A percentile compares a stretch with the other conserved stretches of the same genome.
These are phyloP conservation scores for Agrypnia vestita DNA, from an alignment of 1,140 invertebrate species.

Conservation along the genomic window DNA sequence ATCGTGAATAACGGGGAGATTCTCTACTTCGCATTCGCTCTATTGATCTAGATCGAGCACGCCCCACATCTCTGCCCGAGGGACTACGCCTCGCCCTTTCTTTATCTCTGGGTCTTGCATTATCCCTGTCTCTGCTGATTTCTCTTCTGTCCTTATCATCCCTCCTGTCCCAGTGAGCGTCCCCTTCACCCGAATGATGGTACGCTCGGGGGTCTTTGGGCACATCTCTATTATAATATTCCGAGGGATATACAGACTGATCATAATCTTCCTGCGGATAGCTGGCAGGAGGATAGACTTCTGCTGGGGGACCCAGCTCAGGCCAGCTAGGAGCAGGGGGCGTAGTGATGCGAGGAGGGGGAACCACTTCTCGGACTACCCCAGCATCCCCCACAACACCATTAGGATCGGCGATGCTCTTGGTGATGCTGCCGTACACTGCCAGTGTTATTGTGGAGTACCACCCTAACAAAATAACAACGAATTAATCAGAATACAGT, in stretches of 20 bases:
- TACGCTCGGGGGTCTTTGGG: slow-evolving; percentile 76
- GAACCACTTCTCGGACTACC: slow-evolving; percentile 58
- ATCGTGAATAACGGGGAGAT: slow-evolving; percentile 71
- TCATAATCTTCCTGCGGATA: slow-evolving; percentile 70
- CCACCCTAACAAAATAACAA: slow-evolving; percentile 75
- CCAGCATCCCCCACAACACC: slow-evolving; percentile 65
- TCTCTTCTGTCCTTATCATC: slow-evolving; percentile 69
- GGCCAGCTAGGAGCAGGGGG: slow-evolving; percentile 64
- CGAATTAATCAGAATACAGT: not conserved
- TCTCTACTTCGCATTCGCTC: slow-evolving; percentile 65
- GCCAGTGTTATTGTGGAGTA: slow-evolving; percentile 96
- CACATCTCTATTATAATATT: slow-evolving; percentile 73
- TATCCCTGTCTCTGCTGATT: slow-evolving; percentile 71
- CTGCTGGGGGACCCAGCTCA: slow-evolving; percentile 61
- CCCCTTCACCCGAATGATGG: slow-evolving; percentile 72
- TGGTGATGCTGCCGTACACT: slow-evolving; percentile 90
- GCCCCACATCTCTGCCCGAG: slow-evolving; percentile 61
- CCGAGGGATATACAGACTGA: slow-evolving; percentile 69
- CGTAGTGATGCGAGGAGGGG: slow-evolving; percentile 56
- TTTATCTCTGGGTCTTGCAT: slow-evolving; percentile 62
- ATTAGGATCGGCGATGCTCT: slow-evolving; percentile 75
- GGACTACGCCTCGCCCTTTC: slow-evolving; percentile 66
- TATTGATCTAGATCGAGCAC: slow-evolving; percentile 63
- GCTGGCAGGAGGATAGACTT: slow-evolving; percentile 64
- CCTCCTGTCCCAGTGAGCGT: slow-evolving; percentile 68